Evolutionary conservation across 1,140 invertebrate genomes (phyloP), one percentile per base, ranked within the genome.

Genomic region (Halictus rubicundus): DNA sequence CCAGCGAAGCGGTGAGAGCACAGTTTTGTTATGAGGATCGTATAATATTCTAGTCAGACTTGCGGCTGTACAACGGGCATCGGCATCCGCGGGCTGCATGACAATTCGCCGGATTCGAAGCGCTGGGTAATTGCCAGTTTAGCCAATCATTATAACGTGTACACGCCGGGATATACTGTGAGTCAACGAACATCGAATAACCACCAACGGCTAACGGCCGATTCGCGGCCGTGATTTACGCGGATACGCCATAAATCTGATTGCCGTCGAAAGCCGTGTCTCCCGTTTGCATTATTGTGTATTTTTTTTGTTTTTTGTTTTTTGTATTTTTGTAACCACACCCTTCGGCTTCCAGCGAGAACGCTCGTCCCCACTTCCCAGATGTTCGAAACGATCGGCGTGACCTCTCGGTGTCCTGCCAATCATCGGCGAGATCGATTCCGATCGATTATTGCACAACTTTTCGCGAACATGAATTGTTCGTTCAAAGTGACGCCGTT

Each of bases 101-200:
- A 91, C 87, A 92, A 92, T 91, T 90, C 83, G 79, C 75, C 73
- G 79, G 76, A 87, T 89, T 85, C 86, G 82, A 90, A 86, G 74
- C 68, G 75, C 89, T 92, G 91, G 91, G 91, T 92, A 92, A 92
- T 92, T 92, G 91, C 91, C 91, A 92, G 90, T 86, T 91, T 86
- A 89, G 83, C 85, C 81, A 81, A 91, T 91, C 89, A 90, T 91
- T 89, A 91, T 89, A 91, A 89, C 88, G 85, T 77, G 60, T 86
- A 86, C n/a, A n/a, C 82, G 78, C 66, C 83, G 72, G 32, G 83
- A 88, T 89, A 89, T 84, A 78, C 46, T 39, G 57, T 46, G 59
- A 54, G 76, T 61, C 76, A 80, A 86, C 80, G 74, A 65, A 54
- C 63, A 60, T 63, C 64, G 81, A 79, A 86, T 83, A 76, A 76